Conservation (phyloP, 2,113 vertebrate species). For the Brachypteracias leptosomus region DNA sequence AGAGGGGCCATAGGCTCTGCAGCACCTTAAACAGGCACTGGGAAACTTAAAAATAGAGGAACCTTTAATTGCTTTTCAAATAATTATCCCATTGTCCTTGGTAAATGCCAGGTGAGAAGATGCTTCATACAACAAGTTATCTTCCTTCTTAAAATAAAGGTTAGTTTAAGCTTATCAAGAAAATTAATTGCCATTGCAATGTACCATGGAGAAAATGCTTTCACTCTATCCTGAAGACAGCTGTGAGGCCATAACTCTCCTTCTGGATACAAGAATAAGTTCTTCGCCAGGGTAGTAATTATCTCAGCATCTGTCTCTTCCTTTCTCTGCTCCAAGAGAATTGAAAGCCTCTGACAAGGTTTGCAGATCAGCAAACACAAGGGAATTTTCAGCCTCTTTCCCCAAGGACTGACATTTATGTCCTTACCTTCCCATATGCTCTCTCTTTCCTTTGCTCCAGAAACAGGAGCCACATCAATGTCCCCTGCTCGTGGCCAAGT, state of each 20-base stretch:
- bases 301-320: conserved; percentile 58
- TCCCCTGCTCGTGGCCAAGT: background rate
- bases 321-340: background rate
- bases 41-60: background rate
- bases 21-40: background rate
- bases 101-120: conserved; percentile 42
- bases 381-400: conserved; percentile 21
- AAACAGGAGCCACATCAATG: background rate
- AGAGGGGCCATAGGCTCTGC: background rate
- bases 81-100: background rate
- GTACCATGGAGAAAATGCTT: conserved; percentile 51
- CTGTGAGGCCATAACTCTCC: conserved; percentile 53
- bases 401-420: background rate
- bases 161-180: conserved; percentile 67
- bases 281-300: conserved; percentile 56
- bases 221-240: conserved; percentile 42
- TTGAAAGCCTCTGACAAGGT: conserved; percentile 12
- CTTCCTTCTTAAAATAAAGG: conserved; percentile 56
- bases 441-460: background rate
- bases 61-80: conserved; percentile 32
- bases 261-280: conserved; percentile 55
- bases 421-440: background rate
- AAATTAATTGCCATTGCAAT: conserved; percentile 68
- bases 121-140: conserved; percentile 3
- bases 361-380: conserved; percentile 3